Evolutionary conservation across 2,113 vertebrate species (phyloP).

Genomic region (Microcebus griseorufus): DNA sequence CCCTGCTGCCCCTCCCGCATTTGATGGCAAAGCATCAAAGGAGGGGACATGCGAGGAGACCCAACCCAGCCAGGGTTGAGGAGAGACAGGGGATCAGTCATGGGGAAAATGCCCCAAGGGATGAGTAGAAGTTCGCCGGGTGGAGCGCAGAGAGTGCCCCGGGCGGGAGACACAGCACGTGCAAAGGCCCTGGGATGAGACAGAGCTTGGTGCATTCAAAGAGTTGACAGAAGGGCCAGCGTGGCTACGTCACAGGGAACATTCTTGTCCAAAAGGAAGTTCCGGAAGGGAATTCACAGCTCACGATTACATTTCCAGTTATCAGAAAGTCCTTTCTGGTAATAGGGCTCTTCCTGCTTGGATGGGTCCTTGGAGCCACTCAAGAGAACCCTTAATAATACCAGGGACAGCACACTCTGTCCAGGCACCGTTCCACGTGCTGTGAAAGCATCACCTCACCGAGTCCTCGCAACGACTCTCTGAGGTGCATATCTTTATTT

Average conservation of each 20-base stretch:
- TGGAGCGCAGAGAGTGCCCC: neutral
- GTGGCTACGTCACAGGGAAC: neutral
- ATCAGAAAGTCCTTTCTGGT: neutral
- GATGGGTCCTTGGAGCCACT: neutral
- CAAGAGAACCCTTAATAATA: neutral
- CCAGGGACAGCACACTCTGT: neutral
- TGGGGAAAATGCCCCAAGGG: neutral
- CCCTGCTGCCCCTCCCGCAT: neutral
- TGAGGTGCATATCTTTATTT: neutral
- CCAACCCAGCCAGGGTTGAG: neutral
- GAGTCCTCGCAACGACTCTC: neutral
- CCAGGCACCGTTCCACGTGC: neutral
- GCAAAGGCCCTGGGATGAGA: neutral
- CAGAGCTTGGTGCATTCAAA: neutral
- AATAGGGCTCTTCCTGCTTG: neutral
- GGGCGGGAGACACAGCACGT: rapidly evolving
- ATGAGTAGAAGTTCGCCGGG: neutral
- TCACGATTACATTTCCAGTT: neutral
- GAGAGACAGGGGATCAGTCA: neutral
- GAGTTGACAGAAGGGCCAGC: neutral
- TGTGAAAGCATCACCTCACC: neutral
- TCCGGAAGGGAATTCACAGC: neutral
- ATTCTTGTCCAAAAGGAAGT: neutral
- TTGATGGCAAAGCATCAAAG: neutral
- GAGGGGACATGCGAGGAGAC: neutral